Base-by-base conservation (phyloP, 2,888 invertebrate genomes). In the Drosophila birchii region DNA sequence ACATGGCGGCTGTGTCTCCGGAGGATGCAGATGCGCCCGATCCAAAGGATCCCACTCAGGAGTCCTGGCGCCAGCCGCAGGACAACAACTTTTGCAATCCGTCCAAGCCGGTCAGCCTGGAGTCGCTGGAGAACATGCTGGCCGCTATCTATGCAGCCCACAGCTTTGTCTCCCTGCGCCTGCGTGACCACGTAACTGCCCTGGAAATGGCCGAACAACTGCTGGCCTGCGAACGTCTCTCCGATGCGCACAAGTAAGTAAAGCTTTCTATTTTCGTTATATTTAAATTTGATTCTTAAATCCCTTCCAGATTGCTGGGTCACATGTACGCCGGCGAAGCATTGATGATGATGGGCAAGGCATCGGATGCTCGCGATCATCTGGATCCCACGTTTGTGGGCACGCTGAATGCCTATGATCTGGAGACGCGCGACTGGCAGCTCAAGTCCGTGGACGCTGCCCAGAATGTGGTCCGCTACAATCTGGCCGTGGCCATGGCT, bases 261-360 rank as follows among this genome's bases (percentile, higher is more conserved):
- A 0, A 16, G 9, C 12, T 2, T 3, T 2, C 0, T 5, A 1
- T 8, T 12, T 1, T 7, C 1, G 7, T 43, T 20, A 1, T 4
- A 7, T 5, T 2, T 0, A 6, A 8, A 5, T 6, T 12, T 20
- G 8, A 2, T 9, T 23, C 23, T 0, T 14, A 5, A 62, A 1
- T 14, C 5, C 5, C 23, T 38, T 54, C 1, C 78, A 96, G 96
- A 91, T 94, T 97, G 80, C 93, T 98, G 86, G 98, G 96, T 0
- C 96, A 97, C 92, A 94, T 98, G 84, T 98, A 98, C 92, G 96
- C 96, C 57, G 97, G 97, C 0, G 98, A 98, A 93, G 96, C 97
- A 32, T 93, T 97, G 14, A 95, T 98, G 59, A 94, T 96, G 83
- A 93, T 97, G 90, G 97, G 98, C 90, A 95, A 95, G 92, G 95